These are phyloP conservation scores for Hylaeus anthracinus DNA, from an alignment of 1,140 invertebrate species.

Conservation along the genomic window DNA sequence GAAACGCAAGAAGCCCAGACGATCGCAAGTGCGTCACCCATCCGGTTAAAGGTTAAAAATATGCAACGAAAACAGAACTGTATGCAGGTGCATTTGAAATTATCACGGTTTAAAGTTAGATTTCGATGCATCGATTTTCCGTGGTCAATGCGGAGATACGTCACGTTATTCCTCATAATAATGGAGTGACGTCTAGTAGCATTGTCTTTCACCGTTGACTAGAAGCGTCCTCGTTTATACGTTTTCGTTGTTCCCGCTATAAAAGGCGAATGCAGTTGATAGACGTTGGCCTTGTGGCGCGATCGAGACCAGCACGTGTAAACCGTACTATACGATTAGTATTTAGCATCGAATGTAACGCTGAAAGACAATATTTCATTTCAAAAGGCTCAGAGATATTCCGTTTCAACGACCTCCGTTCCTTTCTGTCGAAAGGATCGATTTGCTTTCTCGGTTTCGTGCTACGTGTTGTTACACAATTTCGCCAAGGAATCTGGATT, in stretches of 20 bases:
- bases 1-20: not conserved
- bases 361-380: constrained; percentile 1
- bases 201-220: not conserved
- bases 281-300: constrained; percentile 25
- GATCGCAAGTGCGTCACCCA: not conserved
- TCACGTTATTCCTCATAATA: constrained; percentile 35
- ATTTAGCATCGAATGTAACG: constrained; percentile 24
- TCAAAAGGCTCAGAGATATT: not conserved
- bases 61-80: constrained; percentile 18
- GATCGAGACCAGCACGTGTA: constrained; percentile 21
- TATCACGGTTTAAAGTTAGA: constrained; percentile 37
- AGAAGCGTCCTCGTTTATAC: not conserved
- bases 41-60: constrained; percentile 19
- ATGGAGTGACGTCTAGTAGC: not conserved
- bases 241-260: not conserved
- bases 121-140: constrained; percentile 44
- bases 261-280: not conserved
- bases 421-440: constrained; percentile 30
- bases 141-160: constrained; percentile 14
- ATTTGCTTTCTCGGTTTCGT: constrained; percentile 39
- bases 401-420: constrained; percentile 2
- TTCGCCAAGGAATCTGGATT: constrained; percentile 59
- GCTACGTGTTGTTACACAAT: constrained; percentile 40
- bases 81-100: constrained; percentile 27
- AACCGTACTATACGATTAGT: constrained; percentile 18